Conservation (phyloP, 1,140 invertebrate species). For the Temnothorax nylanderi region DNA sequence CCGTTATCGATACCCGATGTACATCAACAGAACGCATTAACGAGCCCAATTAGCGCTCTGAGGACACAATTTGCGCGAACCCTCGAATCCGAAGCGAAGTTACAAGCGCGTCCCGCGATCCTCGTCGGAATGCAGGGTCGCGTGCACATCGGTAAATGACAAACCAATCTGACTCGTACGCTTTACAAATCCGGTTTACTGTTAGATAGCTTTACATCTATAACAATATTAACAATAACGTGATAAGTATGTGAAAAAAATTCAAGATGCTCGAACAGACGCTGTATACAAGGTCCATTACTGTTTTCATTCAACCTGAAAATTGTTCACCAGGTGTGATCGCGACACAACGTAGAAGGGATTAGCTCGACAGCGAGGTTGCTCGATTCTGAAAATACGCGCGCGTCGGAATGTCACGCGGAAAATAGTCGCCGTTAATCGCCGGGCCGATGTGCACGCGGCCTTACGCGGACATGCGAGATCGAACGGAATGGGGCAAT, state of each 20-base stretch:
- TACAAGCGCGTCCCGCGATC: background rate
- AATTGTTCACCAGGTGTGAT: background rate
- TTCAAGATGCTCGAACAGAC: background rate
- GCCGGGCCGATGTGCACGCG: background rate
- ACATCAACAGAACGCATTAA: conserved; percentile 3
- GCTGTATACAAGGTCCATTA: background rate
- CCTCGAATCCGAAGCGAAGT: background rate
- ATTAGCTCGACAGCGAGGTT: background rate
- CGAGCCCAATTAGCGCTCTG: conserved; percentile 6
- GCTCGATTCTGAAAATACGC: background rate
- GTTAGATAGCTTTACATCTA: background rate
- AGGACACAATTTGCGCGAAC: conserved; percentile 19
- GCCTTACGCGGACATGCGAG: conserved; percentile 38
- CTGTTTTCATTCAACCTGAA: background rate
- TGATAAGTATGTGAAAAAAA: background rate
- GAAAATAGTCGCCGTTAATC: conserved; percentile 8
- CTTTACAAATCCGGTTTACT: background rate
- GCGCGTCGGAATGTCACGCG: background rate
- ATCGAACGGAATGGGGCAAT: conserved; percentile 41
- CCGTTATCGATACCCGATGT: conserved; percentile 10
- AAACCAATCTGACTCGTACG: background rate
- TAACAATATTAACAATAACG: background rate
- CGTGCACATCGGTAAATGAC: background rate
- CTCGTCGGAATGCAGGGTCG: background rate
- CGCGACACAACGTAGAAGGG: background rate